phyloP scores from a whole-genome alignment of 2,797 vertebrate species.

The Pangasius krempfi region DNA sequence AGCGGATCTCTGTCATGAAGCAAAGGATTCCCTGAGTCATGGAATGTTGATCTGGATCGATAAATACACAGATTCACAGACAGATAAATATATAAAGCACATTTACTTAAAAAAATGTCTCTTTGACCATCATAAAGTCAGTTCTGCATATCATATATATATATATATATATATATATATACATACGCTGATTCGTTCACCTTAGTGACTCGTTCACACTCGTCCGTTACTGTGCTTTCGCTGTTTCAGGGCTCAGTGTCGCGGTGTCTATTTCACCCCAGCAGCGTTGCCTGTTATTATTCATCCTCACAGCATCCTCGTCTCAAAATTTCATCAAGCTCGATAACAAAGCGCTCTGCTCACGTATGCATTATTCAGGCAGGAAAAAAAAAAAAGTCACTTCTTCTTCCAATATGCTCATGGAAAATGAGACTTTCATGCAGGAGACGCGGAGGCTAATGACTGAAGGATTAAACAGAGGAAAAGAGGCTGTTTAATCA shows the following conservation, averaged over 20 bases:
- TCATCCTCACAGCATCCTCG: background rate
- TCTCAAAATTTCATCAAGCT: conserved; percentile 25
- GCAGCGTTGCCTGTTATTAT: background rate
- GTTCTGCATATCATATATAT: no score
- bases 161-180: no score
- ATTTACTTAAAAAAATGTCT: no score
- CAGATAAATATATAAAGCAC: no score
- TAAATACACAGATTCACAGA: background rate
- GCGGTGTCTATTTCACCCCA: background rate
- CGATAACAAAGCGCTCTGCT: conserved; percentile 14
- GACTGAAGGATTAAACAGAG: conserved; percentile 62
- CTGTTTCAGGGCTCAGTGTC: background rate
- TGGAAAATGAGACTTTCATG: conserved; percentile 64
- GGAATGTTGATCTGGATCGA: background rate
- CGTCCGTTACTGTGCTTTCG: background rate
- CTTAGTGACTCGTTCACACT: background rate
- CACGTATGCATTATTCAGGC: conserved; percentile 41
- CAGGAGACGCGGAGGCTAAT: conserved; percentile 61
- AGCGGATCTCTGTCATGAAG: background rate
- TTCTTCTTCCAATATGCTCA: conserved; percentile 57
- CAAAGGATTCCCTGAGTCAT: background rate
- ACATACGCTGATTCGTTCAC: background rate
- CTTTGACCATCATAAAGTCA: background rate
- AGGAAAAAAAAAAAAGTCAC: conserved; percentile 26
- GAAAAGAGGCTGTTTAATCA: conserved; percentile 65